Evolutionary conservation across 2,113 vertebrate genomes (phyloP).

Genomic region (Trinectes maculatus): DNA sequence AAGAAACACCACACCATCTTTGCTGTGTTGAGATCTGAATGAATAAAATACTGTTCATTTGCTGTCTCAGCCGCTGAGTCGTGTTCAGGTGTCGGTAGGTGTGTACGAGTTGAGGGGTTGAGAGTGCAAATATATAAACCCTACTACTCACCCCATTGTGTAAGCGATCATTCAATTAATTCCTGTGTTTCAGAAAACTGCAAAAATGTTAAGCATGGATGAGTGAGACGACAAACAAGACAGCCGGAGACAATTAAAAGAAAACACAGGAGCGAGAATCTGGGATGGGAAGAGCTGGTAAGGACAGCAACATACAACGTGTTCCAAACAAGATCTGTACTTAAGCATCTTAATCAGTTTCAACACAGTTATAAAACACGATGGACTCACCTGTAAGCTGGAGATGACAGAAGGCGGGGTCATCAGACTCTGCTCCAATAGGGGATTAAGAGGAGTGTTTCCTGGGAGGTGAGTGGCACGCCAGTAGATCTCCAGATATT

Average conservation of each 20-base stretch:
- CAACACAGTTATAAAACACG: not conserved
- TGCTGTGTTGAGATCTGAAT: constrained; percentile 56
- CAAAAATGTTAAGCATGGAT: constrained; percentile 82
- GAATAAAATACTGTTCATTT: constrained; percentile 64
- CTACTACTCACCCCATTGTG: constrained; percentile 82
- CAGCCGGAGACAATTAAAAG: constrained; percentile 66
- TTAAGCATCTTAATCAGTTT: constrained; percentile 6
- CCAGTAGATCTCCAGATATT: constrained; percentile 97
- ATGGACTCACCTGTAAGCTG: constrained; percentile 87
- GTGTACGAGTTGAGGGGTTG: constrained; percentile 12
- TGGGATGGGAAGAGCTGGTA: constrained; percentile 62
- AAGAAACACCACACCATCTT: constrained; percentile 16
- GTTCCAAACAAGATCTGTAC: constrained; percentile 38
- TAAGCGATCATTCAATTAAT: constrained; percentile 85
- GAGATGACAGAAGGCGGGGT: constrained; percentile 88
- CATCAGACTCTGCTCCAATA: constrained; percentile 83
- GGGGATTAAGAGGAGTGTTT: constrained; percentile 80
- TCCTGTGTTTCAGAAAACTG: constrained; percentile 87
- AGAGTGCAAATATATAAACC: constrained; percentile 70
- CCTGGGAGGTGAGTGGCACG: constrained; percentile 91
- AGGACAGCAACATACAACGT: constrained; percentile 60
- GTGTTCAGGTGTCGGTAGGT: constrained; percentile 40
- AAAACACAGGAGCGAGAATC: constrained; percentile 61
- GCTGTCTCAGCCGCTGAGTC: constrained; percentile 52
- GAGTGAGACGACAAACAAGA: constrained; percentile 78